phyloP scores from a whole-genome alignment of 2,888 invertebrate species.

The Beris chalybata region DNA sequence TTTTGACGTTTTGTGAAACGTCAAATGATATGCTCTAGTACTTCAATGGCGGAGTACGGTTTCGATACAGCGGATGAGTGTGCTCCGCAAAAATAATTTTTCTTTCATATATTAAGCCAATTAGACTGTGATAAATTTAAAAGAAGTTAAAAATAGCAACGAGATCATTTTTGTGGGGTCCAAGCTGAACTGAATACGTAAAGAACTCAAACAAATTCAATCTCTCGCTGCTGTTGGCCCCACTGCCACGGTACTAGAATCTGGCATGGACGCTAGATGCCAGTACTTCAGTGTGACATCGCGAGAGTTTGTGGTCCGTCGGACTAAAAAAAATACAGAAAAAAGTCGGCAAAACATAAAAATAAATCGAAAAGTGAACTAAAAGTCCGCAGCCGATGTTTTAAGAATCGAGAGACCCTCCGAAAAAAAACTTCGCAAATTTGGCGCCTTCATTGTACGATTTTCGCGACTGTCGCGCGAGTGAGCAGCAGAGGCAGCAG shows the following conservation, averaged over 20 bases:
- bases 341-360: not conserved
- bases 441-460: not conserved
- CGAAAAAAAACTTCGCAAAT: not conserved
- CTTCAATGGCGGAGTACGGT: not conserved
- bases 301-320: constrained; percentile 19
- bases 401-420: too few relatives aligned
- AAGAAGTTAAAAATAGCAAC: too few relatives aligned
- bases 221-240: not conserved
- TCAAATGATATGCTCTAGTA: constrained; percentile 19
- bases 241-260: constrained; percentile 5
- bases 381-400: not conserved
- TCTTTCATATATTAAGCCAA: too few relatives aligned
- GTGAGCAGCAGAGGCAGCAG: constrained; percentile 23
- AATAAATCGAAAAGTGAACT: not conserved
- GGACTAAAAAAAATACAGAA: not conserved
- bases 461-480: constrained; percentile 17
- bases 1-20: constrained; percentile 9
- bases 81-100: too few relatives aligned
- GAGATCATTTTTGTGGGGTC: too few relatives aligned
- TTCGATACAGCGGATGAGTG: too few relatives aligned
- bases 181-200: too few relatives aligned
- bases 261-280: constrained; percentile 35
- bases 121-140: too few relatives aligned
- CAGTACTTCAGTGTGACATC: constrained; percentile 28
- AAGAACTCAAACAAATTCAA: too few relatives aligned